These are phyloP conservation scores for Ceriagrion tenellum DNA, from an alignment of 2,888 invertebrate genomes.

Conservation along the genomic window DNA sequence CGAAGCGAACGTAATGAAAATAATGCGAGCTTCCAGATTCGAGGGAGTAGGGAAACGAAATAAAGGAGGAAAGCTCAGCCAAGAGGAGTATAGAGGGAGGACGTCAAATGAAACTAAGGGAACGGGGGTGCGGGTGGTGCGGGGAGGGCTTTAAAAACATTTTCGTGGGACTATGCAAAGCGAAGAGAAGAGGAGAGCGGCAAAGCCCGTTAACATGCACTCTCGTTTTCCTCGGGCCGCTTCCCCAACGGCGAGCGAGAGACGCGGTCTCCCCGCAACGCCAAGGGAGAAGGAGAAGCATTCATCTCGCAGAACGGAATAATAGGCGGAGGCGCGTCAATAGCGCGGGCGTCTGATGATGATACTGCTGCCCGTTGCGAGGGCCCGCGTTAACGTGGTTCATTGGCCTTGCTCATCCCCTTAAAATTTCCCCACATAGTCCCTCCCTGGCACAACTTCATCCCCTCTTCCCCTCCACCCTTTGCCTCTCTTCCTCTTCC, in stretches of 20 bases:
- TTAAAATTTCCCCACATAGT: neutral
- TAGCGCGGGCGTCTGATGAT: neutral
- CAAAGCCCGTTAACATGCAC: neutral
- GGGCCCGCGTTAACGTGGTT: conserved; percentile 12
- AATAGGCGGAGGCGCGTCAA: neutral
- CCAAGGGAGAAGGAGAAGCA: neutral
- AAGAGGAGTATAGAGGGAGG: neutral
- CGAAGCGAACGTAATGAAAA: neutral
- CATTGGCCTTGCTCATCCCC: conserved; percentile 36
- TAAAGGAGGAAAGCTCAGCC: neutral
- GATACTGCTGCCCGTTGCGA: neutral
- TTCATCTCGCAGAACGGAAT: neutral
- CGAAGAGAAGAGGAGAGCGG: neutral
- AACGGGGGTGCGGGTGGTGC: neutral
- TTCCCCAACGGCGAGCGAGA: neutral
- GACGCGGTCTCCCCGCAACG: neutral
- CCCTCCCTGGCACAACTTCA: neutral
- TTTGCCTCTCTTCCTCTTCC: too few species aligned
- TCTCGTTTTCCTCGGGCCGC: neutral
- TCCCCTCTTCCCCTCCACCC: neutral
- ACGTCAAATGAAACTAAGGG: neutral
- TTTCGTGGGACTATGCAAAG: neutral
- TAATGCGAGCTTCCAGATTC: neutral
- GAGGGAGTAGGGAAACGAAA: neutral
- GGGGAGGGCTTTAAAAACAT: neutral